A percentile compares a stretch with the other conserved stretches of the same genome.
phyloP scores from a whole-genome alignment of 2,888 invertebrate species.

The Lymantria monacha region DNA sequence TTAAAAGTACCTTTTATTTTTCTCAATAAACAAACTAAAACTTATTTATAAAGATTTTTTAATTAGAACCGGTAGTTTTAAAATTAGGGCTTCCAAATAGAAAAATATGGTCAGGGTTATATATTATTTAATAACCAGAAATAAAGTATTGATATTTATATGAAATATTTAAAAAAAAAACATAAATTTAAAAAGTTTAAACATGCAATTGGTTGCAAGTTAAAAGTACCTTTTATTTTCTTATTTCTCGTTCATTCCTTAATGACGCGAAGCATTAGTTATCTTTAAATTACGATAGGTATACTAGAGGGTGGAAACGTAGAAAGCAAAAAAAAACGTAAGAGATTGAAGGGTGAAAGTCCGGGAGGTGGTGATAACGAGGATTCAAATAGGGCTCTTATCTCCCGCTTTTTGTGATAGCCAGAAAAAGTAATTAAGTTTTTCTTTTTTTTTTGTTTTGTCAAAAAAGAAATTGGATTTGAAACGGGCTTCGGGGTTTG shows the following conservation, averaged over 20 bases:
- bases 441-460: slow-evolving; percentile 51
- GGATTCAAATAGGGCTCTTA: slow-evolving; percentile 69
- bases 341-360: slow-evolving; percentile 65
- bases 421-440: slow-evolving; percentile 77
- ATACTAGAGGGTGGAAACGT: slow-evolving; percentile 50
- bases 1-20: too few relatives aligned
- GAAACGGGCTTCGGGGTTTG: slow-evolving; percentile 43
- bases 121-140: neutral
- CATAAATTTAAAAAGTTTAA: too few relatives aligned
- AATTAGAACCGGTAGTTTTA: too few relatives aligned
- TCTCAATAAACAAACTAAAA: too few relatives aligned
- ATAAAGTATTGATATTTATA: neutral
- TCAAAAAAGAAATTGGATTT: slow-evolving; percentile 68
- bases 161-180: too few relatives aligned
- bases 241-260: slow-evolving; percentile 54
- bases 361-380: slow-evolving; percentile 70
- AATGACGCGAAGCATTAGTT: slow-evolving; percentile 76
- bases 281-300: slow-evolving; percentile 78
- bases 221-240: slow-evolving; percentile 20
- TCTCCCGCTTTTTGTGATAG: slow-evolving; percentile 67
- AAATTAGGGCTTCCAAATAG: too few relatives aligned
- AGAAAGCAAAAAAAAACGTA: slow-evolving; percentile 55
- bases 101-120: too few relatives aligned
- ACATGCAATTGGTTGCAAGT: slow-evolving; percentile 68
- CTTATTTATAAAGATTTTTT: too few relatives aligned